Base-by-base conservation (phyloP, 2,888 invertebrate species). In the Callinectes sapidus region DNA sequence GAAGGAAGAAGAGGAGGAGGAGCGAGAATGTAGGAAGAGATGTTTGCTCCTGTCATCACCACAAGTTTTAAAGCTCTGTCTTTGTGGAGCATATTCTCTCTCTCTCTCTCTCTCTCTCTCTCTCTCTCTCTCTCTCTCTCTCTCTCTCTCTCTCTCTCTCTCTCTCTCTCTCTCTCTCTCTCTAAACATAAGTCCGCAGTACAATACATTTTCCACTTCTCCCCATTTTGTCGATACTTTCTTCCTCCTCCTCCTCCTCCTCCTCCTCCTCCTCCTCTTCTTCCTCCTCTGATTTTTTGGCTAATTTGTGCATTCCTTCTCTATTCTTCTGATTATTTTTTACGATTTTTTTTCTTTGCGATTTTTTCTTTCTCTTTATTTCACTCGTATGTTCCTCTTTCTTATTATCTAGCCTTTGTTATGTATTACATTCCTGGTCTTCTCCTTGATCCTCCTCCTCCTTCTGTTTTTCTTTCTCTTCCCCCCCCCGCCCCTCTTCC, bases 81-180 rank as follows among this genome's bases (percentile, higher is more conserved):
- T 61, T 61, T 16, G 16, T 61, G 18, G 61, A 61, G 23, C 23
- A 16, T 23, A 61, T 23, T 18, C 18, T 61, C 61, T 61, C 18
- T 61, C 61, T 18, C 61, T 61, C 61, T 61, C 61, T 61, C 61
- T 61, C 61, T 61, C 61, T 61, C 61, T 61, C 61, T 61, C 61
- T 61, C 61, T 61, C 61, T 61, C 61, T 61, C 61, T 61, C 61
- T 61, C 61, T 61, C 61, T 61, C 61, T 61, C 61, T 61, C 61
- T 61, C 61, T 61, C 61, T 61, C 61, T 61, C 61, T 61, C 61
- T 61, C 61, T 61, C 61, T 61, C 61, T 61, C 61, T 61, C 61
- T 61, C 18, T 61, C 61, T 61, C 61, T 61, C 61, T 61, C 61
- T 61, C 61, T 61, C 61, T 61, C 18, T 61, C 61, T 61, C 61